Evolutionary conservation across 2,797 vertebrate species (phyloP), one percentile per base, ranked within the genome.

Genomic region (Steatocranus sp.): DNA sequence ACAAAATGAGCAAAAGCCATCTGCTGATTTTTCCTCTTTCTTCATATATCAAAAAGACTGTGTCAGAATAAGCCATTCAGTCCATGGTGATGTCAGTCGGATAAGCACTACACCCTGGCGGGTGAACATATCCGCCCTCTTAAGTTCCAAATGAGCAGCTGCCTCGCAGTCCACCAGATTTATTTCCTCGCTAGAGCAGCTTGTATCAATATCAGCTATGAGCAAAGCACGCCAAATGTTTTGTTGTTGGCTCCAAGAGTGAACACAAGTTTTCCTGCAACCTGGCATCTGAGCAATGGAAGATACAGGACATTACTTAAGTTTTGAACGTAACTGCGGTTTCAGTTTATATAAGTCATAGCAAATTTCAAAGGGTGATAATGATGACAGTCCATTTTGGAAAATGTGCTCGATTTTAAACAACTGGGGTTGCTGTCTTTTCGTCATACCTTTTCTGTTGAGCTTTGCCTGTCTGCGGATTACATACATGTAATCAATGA

Each of bases 131-230:
- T 73, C 68, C 17, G 43, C 68, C 43, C 43, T 73, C 43, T 49
- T 49, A 73, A 73, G 43, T 32, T 73, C 68, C 43, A 49, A 73
- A 73, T 49, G 68, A 73, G 68, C 68, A 73, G 43, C 68, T 73
- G 68, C 68, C 43, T 49, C 15, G 17, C 43, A 73, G 43, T 49
- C 43, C 43, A 12, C 68, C 68, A 73, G 68, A 73, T 49, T 73
- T 49, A 48, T 48, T 73, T 73, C 43, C 17, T 49, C 3, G n/a
- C 36, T 68, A 68, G 14, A 68, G 14, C 63, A 68, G 63, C 63
- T 73, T n/a, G n/a, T n/a, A n/a, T n/a, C n/a, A n/a, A n/a, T n/a
- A 73, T 73, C 43, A 9, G 68, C 7, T 73, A 73, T 73, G 66
- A 46, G 25, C 66, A 73, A 30, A 46, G 17, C 41, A 30, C 3